phyloP scores from a whole-genome alignment of 2,888 invertebrate genomes.

The Diloba caeruleocephala region DNA sequence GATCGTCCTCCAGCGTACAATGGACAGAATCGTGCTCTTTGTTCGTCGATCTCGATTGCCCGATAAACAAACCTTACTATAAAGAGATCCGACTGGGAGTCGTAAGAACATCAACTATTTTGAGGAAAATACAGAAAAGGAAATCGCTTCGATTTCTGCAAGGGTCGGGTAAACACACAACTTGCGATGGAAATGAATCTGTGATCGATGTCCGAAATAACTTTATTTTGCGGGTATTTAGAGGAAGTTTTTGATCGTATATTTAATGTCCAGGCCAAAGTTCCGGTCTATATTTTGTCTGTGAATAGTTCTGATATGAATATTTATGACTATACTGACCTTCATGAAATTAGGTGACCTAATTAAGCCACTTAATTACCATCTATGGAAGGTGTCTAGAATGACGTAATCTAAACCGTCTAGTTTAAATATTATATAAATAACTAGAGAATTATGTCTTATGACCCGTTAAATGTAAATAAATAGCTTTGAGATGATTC shows the following conservation, averaged over 20 bases:
- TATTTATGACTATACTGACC: constrained; percentile 29
- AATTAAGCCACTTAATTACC: background rate
- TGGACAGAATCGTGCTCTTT: constrained; percentile 65
- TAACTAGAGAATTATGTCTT: background rate
- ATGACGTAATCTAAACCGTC: constrained; percentile 21
- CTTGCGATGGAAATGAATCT: constrained; percentile 59
- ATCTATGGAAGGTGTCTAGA: constrained; percentile 3
- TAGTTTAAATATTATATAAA: constrained; percentile 8
- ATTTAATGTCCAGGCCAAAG: constrained; percentile 38
- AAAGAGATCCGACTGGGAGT: constrained; percentile 67
- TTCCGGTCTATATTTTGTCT: constrained; percentile 13
- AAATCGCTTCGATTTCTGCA: constrained; percentile 59
- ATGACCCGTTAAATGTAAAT: too few species aligned
- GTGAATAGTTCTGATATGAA: constrained; percentile 14
- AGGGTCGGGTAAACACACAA: constrained; percentile 56
- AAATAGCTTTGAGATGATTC: too few species aligned
- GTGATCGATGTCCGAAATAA: constrained; percentile 55
- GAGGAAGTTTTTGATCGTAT: constrained; percentile 15
- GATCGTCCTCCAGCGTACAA: constrained; percentile 62
- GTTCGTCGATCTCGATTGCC: constrained; percentile 66
- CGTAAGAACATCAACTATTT: constrained; percentile 61
- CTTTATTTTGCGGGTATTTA: constrained; percentile 40
- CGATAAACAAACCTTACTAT: constrained; percentile 73
- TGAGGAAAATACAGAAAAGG: constrained; percentile 66
- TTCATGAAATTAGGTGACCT: constrained; percentile 26